Evolutionary conservation across 2,888 invertebrate species (phyloP).

Genomic region (Notocelia uddmanniana): DNA sequence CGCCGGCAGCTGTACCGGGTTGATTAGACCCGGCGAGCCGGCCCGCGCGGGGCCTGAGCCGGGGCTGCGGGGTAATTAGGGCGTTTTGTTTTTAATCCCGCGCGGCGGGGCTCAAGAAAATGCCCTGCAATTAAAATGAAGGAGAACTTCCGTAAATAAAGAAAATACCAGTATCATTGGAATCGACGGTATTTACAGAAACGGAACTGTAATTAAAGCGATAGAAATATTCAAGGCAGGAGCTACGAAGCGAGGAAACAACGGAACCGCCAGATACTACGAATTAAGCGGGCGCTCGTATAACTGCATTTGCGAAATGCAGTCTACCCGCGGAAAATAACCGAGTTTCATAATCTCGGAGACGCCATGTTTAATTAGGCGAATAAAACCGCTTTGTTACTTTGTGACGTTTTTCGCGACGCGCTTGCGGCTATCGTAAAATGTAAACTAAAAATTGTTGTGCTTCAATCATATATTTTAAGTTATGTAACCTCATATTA

Average conservation of each 20-base stretch:
- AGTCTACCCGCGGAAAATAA: constrained; percentile 31
- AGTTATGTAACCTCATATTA: constrained; percentile 23
- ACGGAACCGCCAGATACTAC: constrained; percentile 28
- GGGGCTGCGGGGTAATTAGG: constrained; percentile 38
- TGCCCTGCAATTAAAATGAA: constrained; percentile 42
- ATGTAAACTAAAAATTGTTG: constrained; percentile 21
- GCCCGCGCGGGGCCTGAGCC: constrained; percentile 7
- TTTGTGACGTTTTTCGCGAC: constrained; percentile 13
- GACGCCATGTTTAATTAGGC: constrained; percentile 34
- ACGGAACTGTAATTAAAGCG: constrained; percentile 42
- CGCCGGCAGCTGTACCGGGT: constrained; percentile 29
- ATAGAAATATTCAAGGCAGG: constrained; percentile 24
- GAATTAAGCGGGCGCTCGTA: constrained; percentile 24
- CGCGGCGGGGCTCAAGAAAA: constrained; percentile 39
- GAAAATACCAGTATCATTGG: constrained; percentile 44
- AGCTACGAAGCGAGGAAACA: constrained; percentile 31
- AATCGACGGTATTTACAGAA: constrained; percentile 40
- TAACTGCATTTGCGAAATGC: constrained; percentile 39
- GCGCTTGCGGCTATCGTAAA: constrained; percentile 21
- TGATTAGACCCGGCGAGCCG: constrained; percentile 34
- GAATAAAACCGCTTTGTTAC: constrained; percentile 37
- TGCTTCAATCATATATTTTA: constrained; percentile 19
- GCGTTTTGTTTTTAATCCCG: constrained; percentile 44
- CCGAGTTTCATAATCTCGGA: constrained; percentile 38
- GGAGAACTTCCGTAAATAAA: constrained; percentile 44